Evolutionary conservation across 2,113 vertebrate species (phyloP).

Genomic region (Saccopteryx leptura): DNA sequence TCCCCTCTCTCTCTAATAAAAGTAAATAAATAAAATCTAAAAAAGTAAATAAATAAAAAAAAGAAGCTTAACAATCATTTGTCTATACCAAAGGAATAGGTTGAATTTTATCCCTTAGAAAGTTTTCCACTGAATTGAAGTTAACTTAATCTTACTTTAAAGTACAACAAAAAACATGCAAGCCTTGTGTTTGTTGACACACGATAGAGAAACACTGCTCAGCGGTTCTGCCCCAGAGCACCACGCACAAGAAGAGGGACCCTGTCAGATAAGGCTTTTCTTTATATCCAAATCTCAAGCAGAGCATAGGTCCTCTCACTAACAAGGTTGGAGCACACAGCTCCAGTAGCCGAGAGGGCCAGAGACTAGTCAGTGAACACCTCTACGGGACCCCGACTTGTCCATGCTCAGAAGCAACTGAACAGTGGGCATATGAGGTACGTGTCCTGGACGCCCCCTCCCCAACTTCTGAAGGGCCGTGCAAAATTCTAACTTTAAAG

Average conservation of each 20-base stretch:
- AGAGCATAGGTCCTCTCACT: not conserved
- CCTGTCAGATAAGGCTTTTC: not conserved
- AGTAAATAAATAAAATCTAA: no score
- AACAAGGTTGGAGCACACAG: not conserved
- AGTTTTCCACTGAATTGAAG: conserved; percentile 4
- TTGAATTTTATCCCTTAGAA: not conserved
- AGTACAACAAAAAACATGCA: conserved; percentile 14
- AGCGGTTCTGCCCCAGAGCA: not conserved
- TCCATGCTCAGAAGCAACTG: not conserved
- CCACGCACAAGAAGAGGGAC: not conserved
- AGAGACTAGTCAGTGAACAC: not conserved
- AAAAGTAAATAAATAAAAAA: no score
- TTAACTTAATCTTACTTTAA: conserved; percentile 21
- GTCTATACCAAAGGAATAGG: not conserved
- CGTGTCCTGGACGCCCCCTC: no score
- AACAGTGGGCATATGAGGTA: no score
- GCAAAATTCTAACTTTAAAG: no score
- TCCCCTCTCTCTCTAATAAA: no score
- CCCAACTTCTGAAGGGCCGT: no score
- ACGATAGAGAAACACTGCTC: not conserved
- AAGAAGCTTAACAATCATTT: conserved; percentile 2
- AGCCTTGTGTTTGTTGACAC: conserved; percentile 18
- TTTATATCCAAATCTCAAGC: not conserved
- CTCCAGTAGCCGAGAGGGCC: not conserved
- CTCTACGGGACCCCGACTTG: not conserved